Evolutionary conservation across 2,888 invertebrate species (phyloP).

Genomic region (Xestia sexstrigata): DNA sequence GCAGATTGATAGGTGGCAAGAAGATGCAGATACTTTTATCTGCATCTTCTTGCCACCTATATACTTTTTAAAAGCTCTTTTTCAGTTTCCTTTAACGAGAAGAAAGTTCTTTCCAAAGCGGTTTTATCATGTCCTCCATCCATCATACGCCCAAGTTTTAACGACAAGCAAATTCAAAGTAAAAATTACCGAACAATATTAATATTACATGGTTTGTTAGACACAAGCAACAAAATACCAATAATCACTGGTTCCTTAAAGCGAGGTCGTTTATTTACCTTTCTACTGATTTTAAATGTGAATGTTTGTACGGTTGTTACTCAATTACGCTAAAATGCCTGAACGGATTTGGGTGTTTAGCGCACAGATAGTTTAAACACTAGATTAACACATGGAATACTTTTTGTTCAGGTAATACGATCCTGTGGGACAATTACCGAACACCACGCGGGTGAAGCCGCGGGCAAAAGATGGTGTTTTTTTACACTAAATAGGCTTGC

Average conservation of each 20-base stretch:
- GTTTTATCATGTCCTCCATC: neutral
- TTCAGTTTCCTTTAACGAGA: neutral
- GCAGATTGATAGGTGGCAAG: too few species aligned
- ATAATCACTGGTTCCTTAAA: neutral
- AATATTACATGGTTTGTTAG: conserved; percentile 27
- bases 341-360: neutral
- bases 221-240: conserved; percentile 9
- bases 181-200: conserved; percentile 16
- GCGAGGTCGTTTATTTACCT: conserved; percentile 39
- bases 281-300: neutral
- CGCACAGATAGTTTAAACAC: neutral
- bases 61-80: neutral
- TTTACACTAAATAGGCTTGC: too few species aligned
- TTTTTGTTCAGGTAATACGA: too few species aligned
- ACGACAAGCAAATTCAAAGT: neutral
- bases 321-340: neutral
- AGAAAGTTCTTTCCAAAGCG: neutral
- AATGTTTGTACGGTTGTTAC: neutral
- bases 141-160: neutral
- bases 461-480: too few species aligned
- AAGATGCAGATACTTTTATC: too few species aligned
- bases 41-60: too few species aligned
- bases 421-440: too few species aligned
- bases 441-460: too few species aligned
- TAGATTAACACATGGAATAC: neutral